phyloP scores from a whole-genome alignment of 2,888 invertebrate genomes.

The Hypomecis atomaria region DNA sequence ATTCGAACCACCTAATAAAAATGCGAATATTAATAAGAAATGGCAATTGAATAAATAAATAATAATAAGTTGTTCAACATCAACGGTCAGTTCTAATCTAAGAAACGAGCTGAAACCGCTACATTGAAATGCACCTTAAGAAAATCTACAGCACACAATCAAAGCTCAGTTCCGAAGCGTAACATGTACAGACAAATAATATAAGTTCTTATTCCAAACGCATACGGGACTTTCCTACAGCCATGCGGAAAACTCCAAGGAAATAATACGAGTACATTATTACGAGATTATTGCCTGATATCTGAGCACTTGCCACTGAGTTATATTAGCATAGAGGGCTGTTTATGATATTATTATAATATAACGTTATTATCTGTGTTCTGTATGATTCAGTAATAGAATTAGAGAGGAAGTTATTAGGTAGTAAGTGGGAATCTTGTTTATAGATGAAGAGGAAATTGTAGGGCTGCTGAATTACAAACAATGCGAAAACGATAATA shows the following conservation, averaged over 20 bases:
- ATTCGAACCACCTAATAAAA: too few species aligned
- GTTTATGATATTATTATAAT: conserved; percentile 34
- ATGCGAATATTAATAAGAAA: too few species aligned
- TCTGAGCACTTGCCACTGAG: conserved; percentile 39
- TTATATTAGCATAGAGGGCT: conserved; percentile 42
- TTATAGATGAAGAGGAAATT: not conserved
- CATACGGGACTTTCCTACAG: conserved; percentile 24
- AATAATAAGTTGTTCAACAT: too few species aligned
- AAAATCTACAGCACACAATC: not conserved
- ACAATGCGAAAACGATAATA: too few species aligned
- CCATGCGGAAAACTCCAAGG: conserved; percentile 32
- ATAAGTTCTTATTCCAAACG: conserved; percentile 10
- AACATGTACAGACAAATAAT: not conserved
- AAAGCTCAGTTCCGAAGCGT: not conserved
- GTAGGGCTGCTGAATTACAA: not conserved
- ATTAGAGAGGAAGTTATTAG: conserved; percentile 24
- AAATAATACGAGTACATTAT: conserved; percentile 36
- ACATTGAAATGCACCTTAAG: not conserved
- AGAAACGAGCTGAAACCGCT: too few species aligned
- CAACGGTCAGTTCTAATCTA: too few species aligned
- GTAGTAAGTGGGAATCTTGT: conserved; percentile 8
- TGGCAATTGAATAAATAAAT: too few species aligned
- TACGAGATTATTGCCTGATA: conserved; percentile 40
- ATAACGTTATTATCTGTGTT: conserved; percentile 37
- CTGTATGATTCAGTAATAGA: conserved; percentile 42